Base-by-base conservation (phyloP, 2,888 invertebrate genomes). In the Drosophila barbarae region DNA sequence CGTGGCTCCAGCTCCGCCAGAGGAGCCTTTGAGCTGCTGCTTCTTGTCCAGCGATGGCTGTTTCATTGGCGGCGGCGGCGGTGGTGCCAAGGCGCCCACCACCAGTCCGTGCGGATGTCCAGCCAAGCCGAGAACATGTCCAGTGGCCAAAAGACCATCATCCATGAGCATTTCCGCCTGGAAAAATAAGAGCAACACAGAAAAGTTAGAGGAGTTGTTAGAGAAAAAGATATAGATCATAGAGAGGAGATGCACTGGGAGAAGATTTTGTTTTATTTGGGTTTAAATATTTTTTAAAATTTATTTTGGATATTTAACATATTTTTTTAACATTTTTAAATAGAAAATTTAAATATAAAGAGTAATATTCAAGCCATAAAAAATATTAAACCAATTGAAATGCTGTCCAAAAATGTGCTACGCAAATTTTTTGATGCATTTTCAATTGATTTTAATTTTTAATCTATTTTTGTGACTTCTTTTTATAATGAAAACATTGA, bases 1-100 rank as follows among this genome's bases (percentile, higher is more conserved):
- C 28, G 61, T 85, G 86, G 49, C 84, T 74, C 55, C 57, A 0
- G 61, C 46, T 44, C 42, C 80, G 77, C 39, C 69, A 5, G 84
- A 13, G 1, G 70, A 41, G 15, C 52, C 87, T 75, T 93, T 92
- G 56, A 91, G 90, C 87, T 60, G 61, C 36, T 59, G 60, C 23
- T 44, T 30, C 61, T 60, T 92, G 83, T 93, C 93, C 44, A 92
- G 91, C 91, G 64, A 68, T 10, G 71, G 49, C 54, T 66, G 66
- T 13, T 54, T 56, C 30, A 56, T 39, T 2, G 59, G 59, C 32
- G 61, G 59, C 23, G 60, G 60, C 30, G 79, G 68, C 21, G 78
- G 67, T 51, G 82, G 61, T 50, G 71, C 50, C 65, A 76, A 68
- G 55, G 75, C 68, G 49, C 69, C 68, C 34, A 66, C 66, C 50